Percentiles rank a stretch among this genome's conserved stretches.
These are phyloP conservation scores for Tridacna crocea DNA, from an alignment of 2,888 invertebrate genomes.

Conservation along the genomic window DNA sequence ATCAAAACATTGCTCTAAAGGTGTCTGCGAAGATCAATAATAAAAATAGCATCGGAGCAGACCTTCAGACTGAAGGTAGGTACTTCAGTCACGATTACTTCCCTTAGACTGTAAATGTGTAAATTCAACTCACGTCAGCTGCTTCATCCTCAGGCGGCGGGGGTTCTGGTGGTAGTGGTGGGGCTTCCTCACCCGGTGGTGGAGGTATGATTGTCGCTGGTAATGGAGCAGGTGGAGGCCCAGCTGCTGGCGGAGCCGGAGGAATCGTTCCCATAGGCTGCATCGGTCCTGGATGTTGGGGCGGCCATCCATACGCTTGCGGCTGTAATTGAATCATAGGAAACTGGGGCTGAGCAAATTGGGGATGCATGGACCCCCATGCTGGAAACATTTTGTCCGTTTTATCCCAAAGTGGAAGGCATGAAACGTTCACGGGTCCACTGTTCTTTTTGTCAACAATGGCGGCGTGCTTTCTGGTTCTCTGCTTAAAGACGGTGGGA, in stretches of 20 bases:
- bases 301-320: constrained; percentile 37
- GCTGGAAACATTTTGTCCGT: constrained; percentile 51
- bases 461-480: background rate
- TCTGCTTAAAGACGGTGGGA: too few species aligned
- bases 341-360: constrained; percentile 47
- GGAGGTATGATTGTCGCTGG: constrained; percentile 67
- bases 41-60: too few species aligned
- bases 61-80: too few species aligned
- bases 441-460: background rate
- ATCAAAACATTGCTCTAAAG: too few species aligned
- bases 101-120: too few species aligned
- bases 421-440: too few species aligned
- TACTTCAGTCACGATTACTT: too few species aligned
- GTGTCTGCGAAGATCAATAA: too few species aligned
- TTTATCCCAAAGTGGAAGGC: too few species aligned
- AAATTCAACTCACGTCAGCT: constrained; percentile 4
- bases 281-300: constrained; percentile 10
- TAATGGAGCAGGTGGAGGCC: constrained; percentile 41
- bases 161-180: constrained; percentile 80
- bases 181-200: constrained; percentile 77
- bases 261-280: constrained; percentile 36
- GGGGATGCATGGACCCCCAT: constrained; percentile 59
- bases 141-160: constrained; percentile 71
- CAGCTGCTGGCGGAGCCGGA: constrained; percentile 65
- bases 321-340: constrained; percentile 57